Conservation (phyloP, 2,888 invertebrate genomes). For the Andrena praecox region DNA sequence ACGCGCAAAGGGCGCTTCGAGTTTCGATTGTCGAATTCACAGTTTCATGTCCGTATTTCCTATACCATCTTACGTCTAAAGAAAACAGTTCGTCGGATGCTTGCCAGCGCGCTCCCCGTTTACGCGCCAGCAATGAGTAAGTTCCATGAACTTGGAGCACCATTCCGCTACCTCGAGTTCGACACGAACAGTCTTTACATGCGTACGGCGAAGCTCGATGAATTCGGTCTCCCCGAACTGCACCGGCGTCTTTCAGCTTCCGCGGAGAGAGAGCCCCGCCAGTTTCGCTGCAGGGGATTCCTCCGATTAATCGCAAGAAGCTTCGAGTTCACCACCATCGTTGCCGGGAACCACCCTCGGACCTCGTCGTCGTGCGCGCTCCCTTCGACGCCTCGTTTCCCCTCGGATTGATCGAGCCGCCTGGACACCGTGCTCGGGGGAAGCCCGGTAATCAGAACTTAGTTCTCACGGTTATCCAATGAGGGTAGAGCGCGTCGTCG, state of each 20-base stretch:
- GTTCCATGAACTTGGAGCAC: slow-evolving; percentile 7
- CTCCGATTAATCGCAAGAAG: background rate
- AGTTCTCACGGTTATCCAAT: slow-evolving; percentile 52
- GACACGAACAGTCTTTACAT: background rate
- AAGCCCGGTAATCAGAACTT: slow-evolving; percentile 35
- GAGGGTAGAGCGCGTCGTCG: slow-evolving; percentile 54
- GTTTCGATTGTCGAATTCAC: slow-evolving; percentile 67
- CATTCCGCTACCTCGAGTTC: slow-evolving; percentile 3
- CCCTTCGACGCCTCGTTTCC: slow-evolving; percentile 45
- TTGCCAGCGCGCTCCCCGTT: background rate
- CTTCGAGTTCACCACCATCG: slow-evolving; percentile 11
- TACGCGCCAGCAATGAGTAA: slow-evolving; percentile 20
- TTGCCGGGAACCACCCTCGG: slow-evolving; percentile 19
- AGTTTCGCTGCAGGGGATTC: background rate
- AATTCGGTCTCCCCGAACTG: background rate
- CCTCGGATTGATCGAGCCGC: background rate
- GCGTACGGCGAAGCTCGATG: slow-evolving; percentile 9
- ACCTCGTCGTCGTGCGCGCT: slow-evolving; percentile 51
- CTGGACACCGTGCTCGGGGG: no score
- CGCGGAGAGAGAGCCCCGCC: background rate
- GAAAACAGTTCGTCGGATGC: slow-evolving; percentile 14
- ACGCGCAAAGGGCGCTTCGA: slow-evolving; percentile 19
- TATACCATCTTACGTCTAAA: slow-evolving; percentile 32
- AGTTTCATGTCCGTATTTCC: slow-evolving; percentile 43
- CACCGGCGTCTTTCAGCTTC: background rate